Conservation (phyloP, 2,797 vertebrate species). For the Odontamblyopus lacepedii region DNA sequence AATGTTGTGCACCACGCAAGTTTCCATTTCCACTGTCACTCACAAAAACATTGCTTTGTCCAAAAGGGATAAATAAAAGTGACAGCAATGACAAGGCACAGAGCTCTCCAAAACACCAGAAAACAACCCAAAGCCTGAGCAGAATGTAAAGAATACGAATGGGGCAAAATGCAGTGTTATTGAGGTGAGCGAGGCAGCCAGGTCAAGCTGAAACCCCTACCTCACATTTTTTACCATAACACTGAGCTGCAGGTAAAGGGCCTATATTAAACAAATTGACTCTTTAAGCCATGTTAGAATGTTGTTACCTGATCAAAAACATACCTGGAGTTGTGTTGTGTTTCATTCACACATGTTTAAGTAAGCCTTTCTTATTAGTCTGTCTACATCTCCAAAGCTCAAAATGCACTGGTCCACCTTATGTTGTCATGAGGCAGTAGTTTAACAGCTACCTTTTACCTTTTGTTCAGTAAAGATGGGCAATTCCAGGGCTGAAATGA, state of each 20-base stretch:
- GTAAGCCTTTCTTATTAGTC: too few species aligned
- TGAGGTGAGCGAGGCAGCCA: not conserved
- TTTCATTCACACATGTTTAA: too few species aligned
- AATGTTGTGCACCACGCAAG: constrained; percentile 1
- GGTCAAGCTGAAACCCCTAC: not conserved
- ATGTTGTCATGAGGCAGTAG: too few species aligned
- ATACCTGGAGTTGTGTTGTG: too few species aligned
- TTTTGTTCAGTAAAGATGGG: too few species aligned
- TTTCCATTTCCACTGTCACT: not conserved
- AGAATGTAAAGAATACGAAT: not conserved
- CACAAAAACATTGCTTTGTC: constrained; percentile 16
- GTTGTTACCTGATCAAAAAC: too few species aligned
- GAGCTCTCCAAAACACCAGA: constrained; percentile 10
- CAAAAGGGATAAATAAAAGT: constrained; percentile 27
- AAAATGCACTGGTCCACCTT: too few species aligned
- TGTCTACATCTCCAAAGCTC: too few species aligned
- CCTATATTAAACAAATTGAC: too few species aligned
- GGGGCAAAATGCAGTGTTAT: not conserved
- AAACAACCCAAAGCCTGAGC: constrained; percentile 15
- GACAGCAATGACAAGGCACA: constrained; percentile 21
- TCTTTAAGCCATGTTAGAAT: too few species aligned
- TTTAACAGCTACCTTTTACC: too few species aligned
- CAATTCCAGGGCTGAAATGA: too few species aligned
- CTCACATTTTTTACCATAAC: not conserved
- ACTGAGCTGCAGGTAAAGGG: not conserved